Conservation (phyloP, 2,888 invertebrate genomes). For the Suillia variegata region DNA sequence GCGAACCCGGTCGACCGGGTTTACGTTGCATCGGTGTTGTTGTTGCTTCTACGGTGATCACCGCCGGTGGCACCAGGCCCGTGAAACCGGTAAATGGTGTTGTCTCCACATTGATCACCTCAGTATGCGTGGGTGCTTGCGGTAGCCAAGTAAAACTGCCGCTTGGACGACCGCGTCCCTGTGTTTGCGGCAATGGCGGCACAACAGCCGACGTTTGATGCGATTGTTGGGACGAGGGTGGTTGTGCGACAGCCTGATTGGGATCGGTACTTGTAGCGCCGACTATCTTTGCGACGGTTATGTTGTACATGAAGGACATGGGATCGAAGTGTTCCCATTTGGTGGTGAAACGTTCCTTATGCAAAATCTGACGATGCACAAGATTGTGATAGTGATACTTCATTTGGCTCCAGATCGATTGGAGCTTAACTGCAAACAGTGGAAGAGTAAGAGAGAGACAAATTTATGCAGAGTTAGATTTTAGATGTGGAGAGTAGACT, state of each 20-base stretch:
- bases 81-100: conserved; percentile 49
- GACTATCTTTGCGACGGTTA: conserved; percentile 54
- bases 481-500: background rate
- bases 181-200: conserved; percentile 35
- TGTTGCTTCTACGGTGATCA: conserved; percentile 46
- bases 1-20: conserved; percentile 50
- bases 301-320: conserved; percentile 57
- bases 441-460: conserved; percentile 8
- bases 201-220: conserved; percentile 28
- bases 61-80: conserved; percentile 54
- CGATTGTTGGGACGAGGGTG: conserved; percentile 12
- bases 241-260: conserved; percentile 2
- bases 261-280: conserved; percentile 35
- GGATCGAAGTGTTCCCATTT: conserved; percentile 57
- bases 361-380: conserved; percentile 53
- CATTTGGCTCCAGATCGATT: conserved; percentile 57
- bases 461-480: background rate
- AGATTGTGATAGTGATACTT: conserved; percentile 55
- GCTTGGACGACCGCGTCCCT: conserved; percentile 54
- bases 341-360: conserved; percentile 55
- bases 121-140: conserved; percentile 6
- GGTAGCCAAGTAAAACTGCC: conserved; percentile 54
- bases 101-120: conserved; percentile 28
- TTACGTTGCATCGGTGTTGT: conserved; percentile 41
- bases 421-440: conserved; percentile 48